phyloP scores from a whole-genome alignment of 2,888 invertebrate genomes.

The Tubulanus polymorphus region DNA sequence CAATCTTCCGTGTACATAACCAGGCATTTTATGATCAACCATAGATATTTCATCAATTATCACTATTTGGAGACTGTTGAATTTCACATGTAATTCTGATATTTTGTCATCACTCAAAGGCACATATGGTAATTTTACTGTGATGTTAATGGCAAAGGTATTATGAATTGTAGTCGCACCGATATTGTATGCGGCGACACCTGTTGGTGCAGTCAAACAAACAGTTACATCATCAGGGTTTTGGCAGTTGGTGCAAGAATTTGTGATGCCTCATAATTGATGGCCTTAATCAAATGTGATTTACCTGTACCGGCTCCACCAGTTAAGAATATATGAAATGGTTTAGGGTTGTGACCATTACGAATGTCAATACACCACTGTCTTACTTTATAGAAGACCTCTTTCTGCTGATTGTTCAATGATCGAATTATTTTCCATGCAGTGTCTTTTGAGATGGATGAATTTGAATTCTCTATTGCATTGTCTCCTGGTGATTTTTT shows the following conservation, averaged over 20 bases:
- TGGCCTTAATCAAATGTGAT: conserved; percentile 12
- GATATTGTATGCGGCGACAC: not conserved
- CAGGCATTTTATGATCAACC: not conserved
- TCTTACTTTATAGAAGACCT: not conserved
- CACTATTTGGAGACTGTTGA: not conserved
- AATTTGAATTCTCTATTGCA: not conserved
- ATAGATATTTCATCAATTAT: conserved; percentile 1
- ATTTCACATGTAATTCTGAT: not conserved
- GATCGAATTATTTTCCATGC: not conserved
- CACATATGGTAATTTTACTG: not conserved
- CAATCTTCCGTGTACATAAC: not conserved
- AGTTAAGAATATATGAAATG: conserved; percentile 22
- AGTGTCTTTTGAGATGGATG: not conserved
- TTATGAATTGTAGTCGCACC: not conserved
- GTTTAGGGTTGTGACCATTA: conserved; percentile 9
- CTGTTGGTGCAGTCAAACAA: not conserved
- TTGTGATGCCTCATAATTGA: not conserved
- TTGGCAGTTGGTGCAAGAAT: not conserved
- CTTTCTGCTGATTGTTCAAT: not conserved
- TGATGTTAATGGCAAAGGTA: not conserved
- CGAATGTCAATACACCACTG: not conserved
- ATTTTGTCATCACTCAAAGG: not conserved
- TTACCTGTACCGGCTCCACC: conserved; percentile 24
- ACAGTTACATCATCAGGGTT: not conserved
- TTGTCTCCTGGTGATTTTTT: not conserved